These are phyloP conservation scores for Pocillopora grandis DNA, from an alignment of 92 coral and sea anemone genomes.

Conservation along the genomic window DNA sequence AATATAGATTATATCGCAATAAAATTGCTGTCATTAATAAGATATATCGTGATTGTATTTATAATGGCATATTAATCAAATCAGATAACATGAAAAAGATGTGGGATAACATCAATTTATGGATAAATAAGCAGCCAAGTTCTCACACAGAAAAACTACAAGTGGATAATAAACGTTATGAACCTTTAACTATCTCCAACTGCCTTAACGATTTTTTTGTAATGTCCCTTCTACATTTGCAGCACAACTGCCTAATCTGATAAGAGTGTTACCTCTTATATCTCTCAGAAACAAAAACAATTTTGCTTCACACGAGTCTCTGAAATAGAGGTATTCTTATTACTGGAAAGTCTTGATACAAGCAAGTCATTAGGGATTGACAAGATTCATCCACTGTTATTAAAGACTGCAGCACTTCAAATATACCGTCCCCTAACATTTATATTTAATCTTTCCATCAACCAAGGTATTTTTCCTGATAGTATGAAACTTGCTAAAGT, in stretches of 20 bases:
- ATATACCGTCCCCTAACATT: constrained; percentile 31
- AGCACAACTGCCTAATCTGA: constrained; percentile 34
- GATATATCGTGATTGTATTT: constrained; percentile 36
- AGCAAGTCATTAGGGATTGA: constrained; percentile 35
- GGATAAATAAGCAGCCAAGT: constrained; percentile 40
- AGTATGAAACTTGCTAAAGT: too few relatives aligned
- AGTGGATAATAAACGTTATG: constrained; percentile 22
- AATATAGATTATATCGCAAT: constrained; percentile 38
- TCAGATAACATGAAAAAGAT: constrained; percentile 23
- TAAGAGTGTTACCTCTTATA: constrained; percentile 4
- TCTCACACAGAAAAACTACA: constrained; percentile 19
- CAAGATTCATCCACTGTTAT: constrained; percentile 35
- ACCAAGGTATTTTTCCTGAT: too few relatives aligned
- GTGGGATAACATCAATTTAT: constrained; percentile 23
- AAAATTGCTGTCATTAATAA: constrained; percentile 39
- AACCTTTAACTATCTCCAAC: constrained; percentile 41
- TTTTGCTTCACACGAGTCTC: constrained; percentile 25
- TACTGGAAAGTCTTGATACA: constrained; percentile 18
- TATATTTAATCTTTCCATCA: too few relatives aligned
- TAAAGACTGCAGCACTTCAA: constrained; percentile 39
- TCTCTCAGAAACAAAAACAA: constrained; percentile 2
- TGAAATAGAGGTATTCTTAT: constrained; percentile 36
- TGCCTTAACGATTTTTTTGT: neutral
- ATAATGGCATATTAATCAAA: constrained; percentile 38
- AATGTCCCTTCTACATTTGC: constrained; percentile 35